These are phyloP conservation scores for Aricia agestis DNA, from an alignment of 1,140 invertebrate species.

Conservation along the genomic window DNA sequence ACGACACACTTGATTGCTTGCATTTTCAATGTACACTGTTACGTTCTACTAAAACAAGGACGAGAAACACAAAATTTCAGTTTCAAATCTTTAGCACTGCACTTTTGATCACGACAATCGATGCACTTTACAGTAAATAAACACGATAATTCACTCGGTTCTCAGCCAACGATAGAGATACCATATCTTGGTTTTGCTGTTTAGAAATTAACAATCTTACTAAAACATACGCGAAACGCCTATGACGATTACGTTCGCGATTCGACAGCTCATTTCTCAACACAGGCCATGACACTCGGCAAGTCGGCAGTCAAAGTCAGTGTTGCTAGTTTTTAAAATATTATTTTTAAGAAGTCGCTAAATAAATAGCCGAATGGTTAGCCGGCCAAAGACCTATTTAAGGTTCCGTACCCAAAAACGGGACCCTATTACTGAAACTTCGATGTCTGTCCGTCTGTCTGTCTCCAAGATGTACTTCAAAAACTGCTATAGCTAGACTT, in stretches of 20 bases:
- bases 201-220: conserved; percentile 49
- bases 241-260: conserved; percentile 44
- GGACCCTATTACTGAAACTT: too few species aligned
- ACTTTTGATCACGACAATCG: conserved; percentile 53
- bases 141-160: conserved; percentile 47
- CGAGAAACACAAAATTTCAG: conserved; percentile 48
- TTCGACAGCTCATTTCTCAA: conserved; percentile 6
- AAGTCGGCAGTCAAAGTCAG: conserved; percentile 4
- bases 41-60: conserved; percentile 53
- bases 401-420: too few species aligned
- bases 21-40: conserved; percentile 77
- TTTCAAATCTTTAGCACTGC: conserved; percentile 52
- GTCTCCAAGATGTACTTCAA: too few species aligned
- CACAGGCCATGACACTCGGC: conserved; percentile 5
- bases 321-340: conserved; percentile 5
- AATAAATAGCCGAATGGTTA: too few species aligned
- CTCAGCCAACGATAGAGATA: conserved; percentile 54
- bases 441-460: too few species aligned
- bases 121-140: conserved; percentile 55
- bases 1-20: conserved; percentile 97
- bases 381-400: too few species aligned
- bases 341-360: too few species aligned
- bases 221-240: conserved; percentile 50
- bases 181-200: conserved; percentile 51
- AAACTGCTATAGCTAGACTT: too few species aligned